phyloP scores from a whole-genome alignment of 2,797 vertebrate genomes.

The Natrix natrix region DNA sequence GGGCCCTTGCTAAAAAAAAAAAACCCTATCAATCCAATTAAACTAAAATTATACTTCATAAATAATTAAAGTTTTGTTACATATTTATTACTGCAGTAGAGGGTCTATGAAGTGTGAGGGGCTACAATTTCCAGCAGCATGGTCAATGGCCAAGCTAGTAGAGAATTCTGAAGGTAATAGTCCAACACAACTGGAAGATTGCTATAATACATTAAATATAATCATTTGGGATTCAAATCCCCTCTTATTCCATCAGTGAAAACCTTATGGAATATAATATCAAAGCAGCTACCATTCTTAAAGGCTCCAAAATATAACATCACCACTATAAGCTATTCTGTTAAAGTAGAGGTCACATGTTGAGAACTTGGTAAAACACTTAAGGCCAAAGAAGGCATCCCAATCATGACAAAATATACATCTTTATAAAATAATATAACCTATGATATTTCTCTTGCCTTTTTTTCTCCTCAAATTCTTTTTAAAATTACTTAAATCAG shows the following conservation, averaged over 20 bases:
- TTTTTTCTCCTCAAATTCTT: not conserved
- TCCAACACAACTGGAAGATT: not conserved
- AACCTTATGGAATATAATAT: not conserved
- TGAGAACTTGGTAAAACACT: not conserved
- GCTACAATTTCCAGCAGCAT: not conserved
- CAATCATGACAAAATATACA: not conserved
- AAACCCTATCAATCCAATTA: not conserved
- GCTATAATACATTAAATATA: not conserved
- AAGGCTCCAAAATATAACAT: not conserved
- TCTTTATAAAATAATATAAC: not conserved
- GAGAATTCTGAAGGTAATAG: not conserved
- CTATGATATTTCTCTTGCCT: not conserved
- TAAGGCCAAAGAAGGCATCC: not conserved
- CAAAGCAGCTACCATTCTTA: not conserved
- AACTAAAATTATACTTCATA: not conserved
- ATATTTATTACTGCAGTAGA: not conserved
- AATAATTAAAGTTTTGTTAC: not conserved
- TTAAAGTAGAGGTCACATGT: not conserved
- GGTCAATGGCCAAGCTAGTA: not conserved
- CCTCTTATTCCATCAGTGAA: not conserved
- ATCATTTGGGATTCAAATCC: not conserved
- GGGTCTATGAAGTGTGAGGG: not conserved
- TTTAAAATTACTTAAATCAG: not conserved
- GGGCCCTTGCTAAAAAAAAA: not conserved
- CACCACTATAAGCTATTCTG: not conserved